Evolutionary conservation across 2,797 vertebrate genomes (phyloP).

Genomic region (Podargus strigoides): DNA sequence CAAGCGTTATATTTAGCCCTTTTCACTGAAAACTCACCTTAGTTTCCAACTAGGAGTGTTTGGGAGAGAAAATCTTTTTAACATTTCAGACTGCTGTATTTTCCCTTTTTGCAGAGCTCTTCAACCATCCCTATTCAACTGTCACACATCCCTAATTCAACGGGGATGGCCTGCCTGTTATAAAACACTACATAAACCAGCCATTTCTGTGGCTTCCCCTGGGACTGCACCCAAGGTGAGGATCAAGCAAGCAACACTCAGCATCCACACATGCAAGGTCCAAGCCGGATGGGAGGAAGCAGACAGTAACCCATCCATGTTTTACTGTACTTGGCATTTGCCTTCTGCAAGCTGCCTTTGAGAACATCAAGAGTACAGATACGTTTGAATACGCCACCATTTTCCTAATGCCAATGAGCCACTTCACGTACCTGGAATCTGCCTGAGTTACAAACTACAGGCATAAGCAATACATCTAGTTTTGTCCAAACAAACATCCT

Average conservation of each 20-base stretch:
- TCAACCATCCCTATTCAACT: neutral
- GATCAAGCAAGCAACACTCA: neutral
- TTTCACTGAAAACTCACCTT: constrained; percentile 5
- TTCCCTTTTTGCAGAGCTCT: neutral
- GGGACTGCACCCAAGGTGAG: neutral
- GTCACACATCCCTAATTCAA: neutral
- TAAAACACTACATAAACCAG: neutral
- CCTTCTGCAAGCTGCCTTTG: neutral
- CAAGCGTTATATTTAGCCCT: neutral
- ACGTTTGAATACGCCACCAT: neutral
- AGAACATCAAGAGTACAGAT: neutral
- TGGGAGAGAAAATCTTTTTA: neutral
- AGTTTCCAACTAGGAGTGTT: neutral
- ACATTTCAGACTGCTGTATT: neutral
- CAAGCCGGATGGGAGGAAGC: accelerated
- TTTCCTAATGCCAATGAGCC: neutral
- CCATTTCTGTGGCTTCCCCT: neutral
- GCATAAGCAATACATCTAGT: neutral
- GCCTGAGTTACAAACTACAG: neutral
- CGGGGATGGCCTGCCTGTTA: neutral
- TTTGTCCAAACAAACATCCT: neutral
- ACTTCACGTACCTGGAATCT: neutral
- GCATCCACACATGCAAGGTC: neutral
- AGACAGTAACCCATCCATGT: neutral
- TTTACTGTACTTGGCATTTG: neutral